A percentile compares a stretch with the other conserved stretches of the same genome.
phyloP scores from a whole-genome alignment of 2,797 vertebrate species.

The Melanotaenia nigrans region DNA sequence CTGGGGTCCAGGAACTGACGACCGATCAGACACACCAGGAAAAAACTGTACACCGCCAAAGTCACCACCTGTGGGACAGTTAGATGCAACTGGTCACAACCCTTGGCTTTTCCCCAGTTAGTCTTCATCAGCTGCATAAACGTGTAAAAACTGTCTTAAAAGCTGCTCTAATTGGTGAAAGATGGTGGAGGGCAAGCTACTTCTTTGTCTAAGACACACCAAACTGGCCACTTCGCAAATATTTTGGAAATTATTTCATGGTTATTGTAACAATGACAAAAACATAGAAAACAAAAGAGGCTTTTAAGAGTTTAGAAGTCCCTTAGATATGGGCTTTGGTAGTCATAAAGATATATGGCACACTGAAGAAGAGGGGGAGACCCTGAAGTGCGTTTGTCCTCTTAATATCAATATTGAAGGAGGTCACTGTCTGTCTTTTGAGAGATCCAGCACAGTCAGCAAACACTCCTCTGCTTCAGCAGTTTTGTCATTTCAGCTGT shows the following conservation, averaged over 20 bases:
- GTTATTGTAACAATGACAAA: no score
- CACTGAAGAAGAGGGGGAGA: neutral
- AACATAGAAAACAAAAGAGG: neutral
- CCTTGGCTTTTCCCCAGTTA: neutral
- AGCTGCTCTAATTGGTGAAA: neutral
- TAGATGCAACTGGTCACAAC: neutral
- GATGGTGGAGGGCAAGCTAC: neutral
- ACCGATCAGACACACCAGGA: slow-evolving; percentile 92
- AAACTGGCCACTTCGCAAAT: no score
- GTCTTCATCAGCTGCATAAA: neutral
- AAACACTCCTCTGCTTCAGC: neutral
- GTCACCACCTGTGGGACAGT: slow-evolving; percentile 87
- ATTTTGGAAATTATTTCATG: no score
- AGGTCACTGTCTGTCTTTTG: neutral
- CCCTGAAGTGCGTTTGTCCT: neutral
- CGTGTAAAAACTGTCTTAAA: neutral
- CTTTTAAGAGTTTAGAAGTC: neutral
- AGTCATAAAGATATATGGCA: neutral
- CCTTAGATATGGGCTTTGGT: neutral
- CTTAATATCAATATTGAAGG: neutral
- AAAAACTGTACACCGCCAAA: slow-evolving; percentile 94
- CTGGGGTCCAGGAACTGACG: slow-evolving; percentile 92
- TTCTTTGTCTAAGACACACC: no score
- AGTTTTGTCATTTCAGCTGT: slow-evolving; percentile 7
- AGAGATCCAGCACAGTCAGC: neutral